Conservation (phyloP, 2,113 vertebrate species). For the Pluvialis apricaria region DNA sequence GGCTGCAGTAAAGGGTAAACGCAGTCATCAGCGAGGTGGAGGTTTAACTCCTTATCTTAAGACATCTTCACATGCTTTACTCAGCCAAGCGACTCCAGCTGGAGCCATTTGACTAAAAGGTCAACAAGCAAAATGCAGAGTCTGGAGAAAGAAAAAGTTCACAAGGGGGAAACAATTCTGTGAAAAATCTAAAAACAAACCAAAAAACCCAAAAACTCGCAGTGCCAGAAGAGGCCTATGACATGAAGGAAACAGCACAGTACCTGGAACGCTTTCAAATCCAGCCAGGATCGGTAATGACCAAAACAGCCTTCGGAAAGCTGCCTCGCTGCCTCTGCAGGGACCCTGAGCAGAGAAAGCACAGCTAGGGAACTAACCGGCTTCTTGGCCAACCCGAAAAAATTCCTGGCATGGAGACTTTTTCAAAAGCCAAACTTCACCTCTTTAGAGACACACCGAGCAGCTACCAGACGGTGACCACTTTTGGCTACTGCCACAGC, state of each 20-base stretch:
- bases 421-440: background rate
- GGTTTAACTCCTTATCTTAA: background rate
- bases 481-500: background rate
- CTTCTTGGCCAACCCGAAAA: background rate
- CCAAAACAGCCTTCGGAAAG: background rate
- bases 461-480: background rate
- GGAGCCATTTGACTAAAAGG: constrained; percentile 8
- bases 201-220: background rate
- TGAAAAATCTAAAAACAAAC: background rate
- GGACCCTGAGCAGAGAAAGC: background rate
- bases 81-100: background rate
- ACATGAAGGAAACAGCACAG: background rate
- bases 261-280: background rate
- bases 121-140: constrained; percentile 58
- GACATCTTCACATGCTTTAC: background rate
- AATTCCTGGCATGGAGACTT: background rate
- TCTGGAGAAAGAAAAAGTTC: background rate
- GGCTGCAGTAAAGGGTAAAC: background rate
- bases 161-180: background rate
- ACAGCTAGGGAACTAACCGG: background rate
- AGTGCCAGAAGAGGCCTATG: background rate
- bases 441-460: background rate
- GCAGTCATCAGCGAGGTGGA: background rate
- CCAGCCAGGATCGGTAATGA: background rate
- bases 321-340: background rate